Base-by-base conservation (phyloP, 2,888 invertebrate species). In the Andrena bucephala region DNA sequence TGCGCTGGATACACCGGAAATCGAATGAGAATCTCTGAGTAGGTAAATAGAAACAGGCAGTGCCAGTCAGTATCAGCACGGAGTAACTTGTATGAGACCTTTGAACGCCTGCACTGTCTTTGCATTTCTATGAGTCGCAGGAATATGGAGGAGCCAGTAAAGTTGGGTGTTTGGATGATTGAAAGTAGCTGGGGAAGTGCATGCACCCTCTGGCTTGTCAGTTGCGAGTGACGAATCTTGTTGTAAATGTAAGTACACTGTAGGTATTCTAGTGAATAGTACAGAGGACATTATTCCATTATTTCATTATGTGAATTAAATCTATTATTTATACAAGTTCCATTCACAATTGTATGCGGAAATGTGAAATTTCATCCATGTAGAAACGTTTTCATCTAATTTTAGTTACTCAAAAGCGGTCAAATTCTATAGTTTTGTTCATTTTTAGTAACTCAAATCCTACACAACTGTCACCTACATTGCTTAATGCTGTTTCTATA, bases 31-130 rank as follows among this genome's bases (percentile, higher is more conserved):
- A 77, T 75, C 90, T 65, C 89, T 87, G 85, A 65, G 77, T 80
- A 81, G 89, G 89, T 87, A 89, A 90, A 87, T 87, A 87, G 87
- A 87, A 87, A 85, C 87, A 85, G 85, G 83, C 85, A 87, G 87
- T 87, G 71, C 87, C 87, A 87, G 87, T 75, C 87, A 84, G 87
- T 85, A 57, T 57, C 57, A 57, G 79, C 87, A 75, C 69, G 85
- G 85, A 66, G 84, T 69, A 81, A 87, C 70, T 13, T 79, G 86
- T 86, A 78, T 81, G 85, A 84, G 87, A 85, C 82, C 83, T 87
- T 89, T 84, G 83, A 78, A 86, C 82, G 87, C 78, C 81, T 77
- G 84, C 85, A 72, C 85, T 89, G 83, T 90, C 81, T 84, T 83
- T 83, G 70, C 68, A 74, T 84, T 86, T 77, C 83, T 76, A 59